These are phyloP conservation scores for Coptodon rendalli DNA, from an alignment of 2,113 vertebrate genomes.

Conservation along the genomic window DNA sequence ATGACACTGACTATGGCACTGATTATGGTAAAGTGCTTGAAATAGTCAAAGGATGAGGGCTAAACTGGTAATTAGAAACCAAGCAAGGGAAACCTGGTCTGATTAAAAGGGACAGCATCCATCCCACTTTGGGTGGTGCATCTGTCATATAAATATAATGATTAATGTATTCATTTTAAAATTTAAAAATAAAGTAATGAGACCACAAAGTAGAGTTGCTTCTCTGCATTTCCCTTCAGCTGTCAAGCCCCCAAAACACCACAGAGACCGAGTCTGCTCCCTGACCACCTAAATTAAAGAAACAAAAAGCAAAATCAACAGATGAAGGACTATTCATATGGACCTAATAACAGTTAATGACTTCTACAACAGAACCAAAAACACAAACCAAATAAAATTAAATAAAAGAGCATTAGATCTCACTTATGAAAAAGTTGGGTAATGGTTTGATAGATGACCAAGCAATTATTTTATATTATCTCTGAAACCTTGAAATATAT, in stretches of 20 bases:
- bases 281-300: background rate
- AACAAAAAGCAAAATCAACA: background rate
- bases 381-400: accelerated
- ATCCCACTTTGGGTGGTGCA: background rate
- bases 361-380: background rate
- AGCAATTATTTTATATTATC: background rate
- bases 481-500: background rate
- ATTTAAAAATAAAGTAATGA: background rate
- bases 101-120: background rate
- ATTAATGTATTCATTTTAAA: background rate
- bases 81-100: background rate
- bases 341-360: background rate
- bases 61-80: background rate
- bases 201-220: background rate
- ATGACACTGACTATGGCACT: background rate
- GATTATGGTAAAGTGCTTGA: background rate
- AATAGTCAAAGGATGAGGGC: background rate
- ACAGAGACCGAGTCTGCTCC: background rate
- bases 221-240: background rate
- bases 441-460: background rate
- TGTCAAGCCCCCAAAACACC: background rate
- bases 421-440: background rate
- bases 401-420: background rate
- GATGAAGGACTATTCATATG: accelerated
- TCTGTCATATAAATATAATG: background rate